A percentile compares a stretch with the other conserved stretches of the same genome.
Evolutionary conservation across 2,888 invertebrate genomes (phyloP).

Genomic region (Athalia cordata): DNA sequence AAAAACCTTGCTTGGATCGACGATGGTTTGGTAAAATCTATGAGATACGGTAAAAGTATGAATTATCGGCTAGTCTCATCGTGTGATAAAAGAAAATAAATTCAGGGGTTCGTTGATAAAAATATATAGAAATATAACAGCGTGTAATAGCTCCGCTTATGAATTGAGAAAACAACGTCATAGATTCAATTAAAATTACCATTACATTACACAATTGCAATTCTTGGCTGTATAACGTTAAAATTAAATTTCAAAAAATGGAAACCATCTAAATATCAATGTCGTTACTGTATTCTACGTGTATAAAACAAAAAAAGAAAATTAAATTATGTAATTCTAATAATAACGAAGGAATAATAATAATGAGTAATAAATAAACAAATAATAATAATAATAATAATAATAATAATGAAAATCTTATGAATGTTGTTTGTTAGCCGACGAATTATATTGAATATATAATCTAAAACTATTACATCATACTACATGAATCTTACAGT

Average conservation of each 20-base stretch:
- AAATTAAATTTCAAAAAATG: constrained; percentile 41
- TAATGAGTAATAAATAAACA: constrained; percentile 50
- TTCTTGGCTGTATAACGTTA: constrained; percentile 28
- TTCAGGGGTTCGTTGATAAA: neutral
- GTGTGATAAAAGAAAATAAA: constrained; percentile 13
- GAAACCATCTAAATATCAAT: constrained; percentile 55
- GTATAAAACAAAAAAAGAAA: constrained; percentile 56
- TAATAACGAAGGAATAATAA: constrained; percentile 50
- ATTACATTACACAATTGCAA: constrained; percentile 27
- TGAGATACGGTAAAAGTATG: neutral
- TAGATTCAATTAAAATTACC: constrained; percentile 23
- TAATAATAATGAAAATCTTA: constrained; percentile 56
- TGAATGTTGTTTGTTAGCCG: constrained; percentile 66
- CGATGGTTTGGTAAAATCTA: neutral
- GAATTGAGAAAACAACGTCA: neutral
- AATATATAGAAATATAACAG: constrained; percentile 1
- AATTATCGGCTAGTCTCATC: neutral
- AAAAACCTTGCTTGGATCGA: neutral
- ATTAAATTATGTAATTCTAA: constrained; percentile 14
- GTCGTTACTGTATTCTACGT: constrained; percentile 62
- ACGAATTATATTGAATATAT: constrained; percentile 54
- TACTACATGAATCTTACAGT: constrained; percentile 19
- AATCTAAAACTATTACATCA: constrained; percentile 11
- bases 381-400: constrained; percentile 43
- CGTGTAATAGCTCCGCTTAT: constrained; percentile 29